Conservation (phyloP, 2,888 invertebrate genomes). For the Coelogynopora nodosa region DNA sequence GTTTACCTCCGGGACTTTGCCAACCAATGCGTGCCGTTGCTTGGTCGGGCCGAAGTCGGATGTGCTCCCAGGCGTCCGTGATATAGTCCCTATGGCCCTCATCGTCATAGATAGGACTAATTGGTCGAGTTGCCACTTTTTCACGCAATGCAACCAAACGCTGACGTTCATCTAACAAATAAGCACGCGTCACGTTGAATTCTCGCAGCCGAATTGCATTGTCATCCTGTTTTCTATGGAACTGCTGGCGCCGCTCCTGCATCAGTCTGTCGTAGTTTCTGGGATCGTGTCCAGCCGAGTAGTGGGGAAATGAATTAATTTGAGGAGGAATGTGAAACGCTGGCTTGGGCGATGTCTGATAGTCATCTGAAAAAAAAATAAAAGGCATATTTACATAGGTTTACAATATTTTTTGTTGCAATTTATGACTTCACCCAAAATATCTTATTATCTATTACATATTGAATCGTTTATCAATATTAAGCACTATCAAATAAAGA, state of each 20-base stretch:
- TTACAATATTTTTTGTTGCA: no score
- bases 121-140: not conserved
- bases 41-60: not conserved
- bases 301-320: not conserved
- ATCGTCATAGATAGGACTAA: not conserved
- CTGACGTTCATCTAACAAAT: not conserved
- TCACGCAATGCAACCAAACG: not conserved
- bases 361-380: not conserved
- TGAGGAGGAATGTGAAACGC: not conserved
- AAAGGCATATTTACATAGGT: no score
- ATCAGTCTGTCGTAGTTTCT: not conserved
- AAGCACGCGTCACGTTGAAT: not conserved
- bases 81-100: not conserved
- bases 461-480: no score
- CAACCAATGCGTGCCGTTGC: not conserved
- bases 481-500: no score
- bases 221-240: not conserved
- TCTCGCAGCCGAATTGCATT: not conserved
- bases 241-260: not conserved
- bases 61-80: constrained; percentile 9
- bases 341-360: not conserved
- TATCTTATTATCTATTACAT: no score
- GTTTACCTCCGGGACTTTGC: not conserved
- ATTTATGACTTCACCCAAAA: no score
- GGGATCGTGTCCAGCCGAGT: not conserved